Conservation (phyloP, 2,113 vertebrate genomes). For the Ascaphus truei region DNA sequence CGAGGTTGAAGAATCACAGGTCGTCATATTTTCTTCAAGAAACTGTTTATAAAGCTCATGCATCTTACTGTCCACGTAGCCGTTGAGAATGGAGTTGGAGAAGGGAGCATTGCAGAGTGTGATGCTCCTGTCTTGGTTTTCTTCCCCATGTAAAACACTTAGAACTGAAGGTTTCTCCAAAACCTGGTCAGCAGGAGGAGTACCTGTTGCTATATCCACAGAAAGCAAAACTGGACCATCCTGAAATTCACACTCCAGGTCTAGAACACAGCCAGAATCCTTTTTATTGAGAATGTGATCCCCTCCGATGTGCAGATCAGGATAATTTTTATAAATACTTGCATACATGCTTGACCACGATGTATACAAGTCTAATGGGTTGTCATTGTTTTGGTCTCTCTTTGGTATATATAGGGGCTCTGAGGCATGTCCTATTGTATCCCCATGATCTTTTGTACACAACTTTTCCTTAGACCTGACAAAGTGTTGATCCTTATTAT, state of each 20-base stretch:
- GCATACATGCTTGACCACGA: conserved; percentile 53
- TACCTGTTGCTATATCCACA: conserved; percentile 44
- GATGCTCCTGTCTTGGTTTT: conserved; percentile 64
- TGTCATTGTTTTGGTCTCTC: conserved; percentile 17
- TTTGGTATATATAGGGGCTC: conserved; percentile 55
- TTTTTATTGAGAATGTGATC: conserved; percentile 49
- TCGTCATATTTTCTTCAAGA: conserved; percentile 76
- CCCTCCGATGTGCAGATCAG: conserved; percentile 67
- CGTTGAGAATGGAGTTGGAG: conserved; percentile 79
- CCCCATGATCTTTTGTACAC: background rate
- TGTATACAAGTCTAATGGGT: conserved; percentile 49
- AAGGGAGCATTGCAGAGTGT: conserved; percentile 63
- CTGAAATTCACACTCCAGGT: background rate
- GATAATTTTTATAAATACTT: conserved; percentile 75
- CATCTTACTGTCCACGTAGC: conserved; percentile 77
- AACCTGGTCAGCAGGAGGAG: conserved; percentile 8
- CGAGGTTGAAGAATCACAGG: conserved; percentile 66
- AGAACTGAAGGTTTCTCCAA: rapidly evolving
- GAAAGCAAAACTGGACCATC: conserved; percentile 56
- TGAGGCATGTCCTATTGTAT: background rate
- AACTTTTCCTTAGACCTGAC: background rate
- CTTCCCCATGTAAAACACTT: conserved; percentile 41
- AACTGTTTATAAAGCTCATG: conserved; percentile 83
- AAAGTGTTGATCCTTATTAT: background rate
- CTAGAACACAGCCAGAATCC: conserved; percentile 53